These are phyloP conservation scores for Hapalemur alaotrensis DNA, from an alignment of 2,797 vertebrate genomes.

Conservation along the genomic window DNA sequence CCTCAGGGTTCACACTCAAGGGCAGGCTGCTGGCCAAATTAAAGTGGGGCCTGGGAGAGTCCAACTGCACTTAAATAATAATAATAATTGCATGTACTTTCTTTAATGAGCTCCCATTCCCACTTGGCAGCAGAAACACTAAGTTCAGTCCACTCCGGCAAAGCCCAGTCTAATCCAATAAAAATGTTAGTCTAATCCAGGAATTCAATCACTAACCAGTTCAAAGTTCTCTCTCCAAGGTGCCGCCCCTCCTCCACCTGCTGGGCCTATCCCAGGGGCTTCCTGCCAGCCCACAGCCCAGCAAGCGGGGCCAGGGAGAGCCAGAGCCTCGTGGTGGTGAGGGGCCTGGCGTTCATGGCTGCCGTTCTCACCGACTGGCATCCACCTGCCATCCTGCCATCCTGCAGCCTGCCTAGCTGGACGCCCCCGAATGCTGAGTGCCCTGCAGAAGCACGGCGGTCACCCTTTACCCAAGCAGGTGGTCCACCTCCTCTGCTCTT, in stretches of 20 bases:
- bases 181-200: constrained; percentile 18
- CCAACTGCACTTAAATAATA: constrained; percentile 66
- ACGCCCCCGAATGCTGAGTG: neutral
- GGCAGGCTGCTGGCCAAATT: constrained; percentile 69
- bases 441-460: neutral
- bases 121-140: constrained; percentile 35
- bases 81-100: constrained; percentile 68
- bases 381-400: neutral
- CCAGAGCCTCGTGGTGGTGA: rapidly evolving
- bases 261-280: neutral
- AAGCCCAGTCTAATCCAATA: constrained; percentile 59
- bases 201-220: neutral
- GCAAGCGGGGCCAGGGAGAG: neutral
- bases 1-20: constrained; percentile 64
- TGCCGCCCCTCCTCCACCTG: neutral
- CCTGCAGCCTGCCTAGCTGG: rapidly evolving
- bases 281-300: neutral
- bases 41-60: constrained; percentile 57
- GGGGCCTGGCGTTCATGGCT: rapidly evolving
- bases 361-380: rapidly evolving
- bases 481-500: neutral
- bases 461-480: neutral
- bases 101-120: constrained; percentile 67
- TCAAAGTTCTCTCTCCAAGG: neutral
- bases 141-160: constrained; percentile 20